These are phyloP conservation scores for Boloria selene DNA, from an alignment of 2,888 invertebrate species.

Conservation along the genomic window DNA sequence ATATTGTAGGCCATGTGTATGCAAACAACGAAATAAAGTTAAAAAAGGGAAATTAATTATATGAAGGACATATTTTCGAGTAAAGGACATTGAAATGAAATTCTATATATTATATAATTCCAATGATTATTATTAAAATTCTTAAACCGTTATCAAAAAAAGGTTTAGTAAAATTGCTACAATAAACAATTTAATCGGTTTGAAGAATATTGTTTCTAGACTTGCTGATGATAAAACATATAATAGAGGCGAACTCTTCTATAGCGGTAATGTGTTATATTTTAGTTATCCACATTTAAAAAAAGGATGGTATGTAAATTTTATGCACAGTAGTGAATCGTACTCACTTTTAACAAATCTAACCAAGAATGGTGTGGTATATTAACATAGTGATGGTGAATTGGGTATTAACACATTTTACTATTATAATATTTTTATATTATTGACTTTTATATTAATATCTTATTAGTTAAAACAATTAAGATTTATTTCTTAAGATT, in stretches of 20 bases:
- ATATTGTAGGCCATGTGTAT: too few species aligned
- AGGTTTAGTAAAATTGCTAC: too few species aligned
- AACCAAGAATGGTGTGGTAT: constrained; percentile 45
- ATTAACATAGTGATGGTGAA: constrained; percentile 18
- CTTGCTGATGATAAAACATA: neutral
- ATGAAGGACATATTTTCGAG: too few species aligned
- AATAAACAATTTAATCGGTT: neutral
- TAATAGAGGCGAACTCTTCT: neutral
- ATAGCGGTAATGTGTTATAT: constrained; percentile 10
- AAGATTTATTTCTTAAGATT: too few species aligned
- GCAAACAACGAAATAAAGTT: too few species aligned
- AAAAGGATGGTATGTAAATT: neutral
- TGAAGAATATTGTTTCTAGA: neutral
- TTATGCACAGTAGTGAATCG: neutral
- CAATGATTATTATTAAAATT: too few species aligned
- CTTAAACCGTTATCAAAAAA: too few species aligned
- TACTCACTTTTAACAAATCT: constrained; percentile 24
- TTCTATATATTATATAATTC: too few species aligned
- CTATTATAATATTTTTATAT: neutral
- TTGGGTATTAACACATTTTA: constrained; percentile 12
- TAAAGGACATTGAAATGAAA: too few species aligned
- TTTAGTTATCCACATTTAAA: neutral
- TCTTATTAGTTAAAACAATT: too few species aligned
- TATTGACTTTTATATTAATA: too few species aligned
- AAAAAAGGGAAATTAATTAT: too few species aligned